Evolutionary conservation across 2,797 vertebrate species (phyloP), one percentile per base, ranked within the genome.

Genomic region (Protosalanx chinensis): DNA sequence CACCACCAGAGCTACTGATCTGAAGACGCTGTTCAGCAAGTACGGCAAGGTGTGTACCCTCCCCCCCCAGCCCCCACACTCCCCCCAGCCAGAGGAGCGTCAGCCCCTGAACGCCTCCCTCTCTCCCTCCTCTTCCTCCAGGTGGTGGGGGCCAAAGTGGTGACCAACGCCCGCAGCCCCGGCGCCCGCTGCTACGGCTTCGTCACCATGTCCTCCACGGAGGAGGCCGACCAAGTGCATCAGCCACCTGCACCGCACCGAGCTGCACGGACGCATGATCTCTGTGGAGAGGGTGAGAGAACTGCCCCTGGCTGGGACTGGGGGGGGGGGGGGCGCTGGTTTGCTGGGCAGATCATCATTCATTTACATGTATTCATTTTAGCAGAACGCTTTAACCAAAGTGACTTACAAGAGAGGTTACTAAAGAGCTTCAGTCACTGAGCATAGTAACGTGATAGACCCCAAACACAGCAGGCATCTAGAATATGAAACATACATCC

Each of bases 111-210:
- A n/a, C 23, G 18, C 20, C 27, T 7, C 23, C 58, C n/a, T 27
- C n/a, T 8, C 8, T 32, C 32, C 60, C 27, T 32, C 60, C 58
- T 60, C 62, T n/a, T 23, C 35, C 18, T 60, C 15, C 2, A 99
- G 98, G 97, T 98, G 56, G 94, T 98, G 0, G 97, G 98, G 0
- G 98, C 97, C 0, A 99, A 99, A 82, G 97, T 99, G 56, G 98
- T 99, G 74, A 99, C 98, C 2, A 99, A 98, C 0, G 98, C 97
- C 66, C 95, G 97, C 75, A 99, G 97, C 72, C 98, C 98, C 0
- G 98, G 98, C 0, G 95, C 98, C 41, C 96, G 97, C n/a, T 99
- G 98, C 85, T 99, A 98, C 0, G 97, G 98, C 10, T 99, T 98
- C 15, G 96, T 99, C 71, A 98, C 97, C 0, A 99, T 99, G 98